Conservation (phyloP, 2,888 invertebrate species). For the Amphipoea lucens region DNA sequence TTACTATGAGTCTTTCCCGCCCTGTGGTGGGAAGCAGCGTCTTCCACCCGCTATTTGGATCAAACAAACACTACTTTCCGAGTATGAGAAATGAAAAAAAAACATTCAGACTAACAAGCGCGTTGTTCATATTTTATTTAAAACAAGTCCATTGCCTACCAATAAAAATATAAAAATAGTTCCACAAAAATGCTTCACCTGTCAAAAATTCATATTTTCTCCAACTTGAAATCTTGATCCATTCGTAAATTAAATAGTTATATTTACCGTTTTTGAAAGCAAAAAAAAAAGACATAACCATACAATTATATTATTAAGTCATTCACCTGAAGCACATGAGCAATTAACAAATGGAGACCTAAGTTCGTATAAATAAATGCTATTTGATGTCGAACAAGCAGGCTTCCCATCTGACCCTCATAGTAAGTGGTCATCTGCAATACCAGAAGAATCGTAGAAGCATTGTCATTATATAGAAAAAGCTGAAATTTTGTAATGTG, state of each 20-base stretch:
- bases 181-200: neutral
- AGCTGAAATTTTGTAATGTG: neutral
- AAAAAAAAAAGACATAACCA: constrained; percentile 20
- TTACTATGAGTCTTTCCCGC: too few relatives aligned
- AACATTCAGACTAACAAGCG: neutral
- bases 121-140: neutral
- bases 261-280: constrained; percentile 25
- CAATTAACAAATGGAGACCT: constrained; percentile 32
- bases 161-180: neutral
- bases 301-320: constrained; percentile 31
- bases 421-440: neutral
- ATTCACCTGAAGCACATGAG: constrained; percentile 33
- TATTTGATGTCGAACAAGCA: neutral
- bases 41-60: too few relatives aligned
- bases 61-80: too few relatives aligned
- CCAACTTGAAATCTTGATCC: constrained; percentile 19
- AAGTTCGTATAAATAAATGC: neutral
- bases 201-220: neutral
- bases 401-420: neutral
- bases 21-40: too few relatives aligned
- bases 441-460: too few relatives aligned
- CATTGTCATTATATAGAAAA: neutral
- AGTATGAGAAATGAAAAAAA: too few relatives aligned
- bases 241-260: constrained; percentile 39
- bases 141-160: neutral